Conservation (phyloP, 2,113 vertebrate genomes). For the Tinamus guttatus region DNA sequence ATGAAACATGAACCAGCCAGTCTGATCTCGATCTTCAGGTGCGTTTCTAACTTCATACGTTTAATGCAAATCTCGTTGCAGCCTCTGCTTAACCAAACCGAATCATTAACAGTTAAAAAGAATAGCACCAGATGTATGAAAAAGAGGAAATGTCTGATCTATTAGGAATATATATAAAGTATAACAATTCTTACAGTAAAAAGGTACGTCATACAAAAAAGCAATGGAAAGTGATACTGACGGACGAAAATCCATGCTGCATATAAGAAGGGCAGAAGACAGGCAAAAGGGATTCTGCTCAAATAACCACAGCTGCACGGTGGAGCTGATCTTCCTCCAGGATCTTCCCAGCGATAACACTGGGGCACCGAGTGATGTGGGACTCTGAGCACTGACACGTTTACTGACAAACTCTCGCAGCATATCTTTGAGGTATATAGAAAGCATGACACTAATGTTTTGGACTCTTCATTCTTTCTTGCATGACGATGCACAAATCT, state of each 20-base stretch:
- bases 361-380: neutral
- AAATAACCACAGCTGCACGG: slow-evolving; percentile 40
- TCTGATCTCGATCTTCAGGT: slow-evolving; percentile 26
- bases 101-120: slow-evolving; percentile 73
- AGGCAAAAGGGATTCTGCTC: slow-evolving; percentile 55
- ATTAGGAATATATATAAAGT: slow-evolving; percentile 77
- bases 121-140: slow-evolving; percentile 82
- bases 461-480: slow-evolving; percentile 34
- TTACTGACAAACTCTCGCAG: slow-evolving; percentile 28
- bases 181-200: slow-evolving; percentile 72
- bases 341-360: neutral
- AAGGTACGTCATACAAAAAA: slow-evolving; percentile 74
- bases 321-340: neutral
- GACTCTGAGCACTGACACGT: slow-evolving; percentile 8
- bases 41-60: neutral
- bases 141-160: slow-evolving; percentile 76
- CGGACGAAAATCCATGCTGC: slow-evolving; percentile 63
- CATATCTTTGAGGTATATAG: slow-evolving; percentile 78
- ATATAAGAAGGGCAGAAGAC: slow-evolving; percentile 44
- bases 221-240: slow-evolving; percentile 55
- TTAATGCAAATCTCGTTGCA: slow-evolving; percentile 44
- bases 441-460: slow-evolving; percentile 52
- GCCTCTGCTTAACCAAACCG: slow-evolving; percentile 63
- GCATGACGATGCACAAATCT: neutral
- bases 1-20: neutral